phyloP scores from a whole-genome alignment of 1,140 invertebrate genomes.

The Drosophila repletoides region DNA sequence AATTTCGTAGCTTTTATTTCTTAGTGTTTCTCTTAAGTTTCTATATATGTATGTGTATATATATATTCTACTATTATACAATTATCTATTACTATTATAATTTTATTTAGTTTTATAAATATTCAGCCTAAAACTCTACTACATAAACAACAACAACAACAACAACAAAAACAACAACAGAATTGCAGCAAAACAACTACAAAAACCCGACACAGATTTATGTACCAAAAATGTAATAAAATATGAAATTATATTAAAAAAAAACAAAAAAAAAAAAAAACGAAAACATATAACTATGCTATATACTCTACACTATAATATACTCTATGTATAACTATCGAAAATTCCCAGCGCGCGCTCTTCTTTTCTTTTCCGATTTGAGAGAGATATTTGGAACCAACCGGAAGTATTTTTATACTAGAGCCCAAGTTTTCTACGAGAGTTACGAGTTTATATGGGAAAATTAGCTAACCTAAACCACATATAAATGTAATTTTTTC shows the following conservation, averaged over 20 bases:
- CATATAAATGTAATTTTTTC: constrained; percentile 18
- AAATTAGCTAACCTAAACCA: constrained; percentile 4
- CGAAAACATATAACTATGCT: constrained; percentile 6
- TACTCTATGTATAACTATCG: constrained; percentile 22
- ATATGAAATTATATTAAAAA: constrained; percentile 73
- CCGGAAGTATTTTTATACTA: constrained; percentile 67
- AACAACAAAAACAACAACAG: constrained; percentile 45
- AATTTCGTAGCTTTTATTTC: constrained; percentile 61
- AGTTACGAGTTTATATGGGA: too few relatives aligned
- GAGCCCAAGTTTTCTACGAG: too few relatives aligned
- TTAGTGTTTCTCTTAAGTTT: constrained; percentile 51
- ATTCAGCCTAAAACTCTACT: constrained; percentile 49
- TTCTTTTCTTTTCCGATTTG: too few relatives aligned
- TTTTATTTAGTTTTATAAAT: constrained; percentile 71
- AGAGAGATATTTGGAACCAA: background rate
- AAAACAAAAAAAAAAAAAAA: constrained; percentile 26
- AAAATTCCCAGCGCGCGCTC: background rate
- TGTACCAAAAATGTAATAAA: constrained; percentile 82
- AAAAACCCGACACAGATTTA: constrained; percentile 71
- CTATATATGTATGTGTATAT: constrained; percentile 55
- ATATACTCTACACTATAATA: constrained; percentile 20
- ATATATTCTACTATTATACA: constrained; percentile 29
- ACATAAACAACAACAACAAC: constrained; percentile 29
- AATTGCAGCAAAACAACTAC: constrained; percentile 46
- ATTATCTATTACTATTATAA: constrained; percentile 45